Conservation (phyloP, 2,888 invertebrate species). For the Heteropelma amictum region DNA sequence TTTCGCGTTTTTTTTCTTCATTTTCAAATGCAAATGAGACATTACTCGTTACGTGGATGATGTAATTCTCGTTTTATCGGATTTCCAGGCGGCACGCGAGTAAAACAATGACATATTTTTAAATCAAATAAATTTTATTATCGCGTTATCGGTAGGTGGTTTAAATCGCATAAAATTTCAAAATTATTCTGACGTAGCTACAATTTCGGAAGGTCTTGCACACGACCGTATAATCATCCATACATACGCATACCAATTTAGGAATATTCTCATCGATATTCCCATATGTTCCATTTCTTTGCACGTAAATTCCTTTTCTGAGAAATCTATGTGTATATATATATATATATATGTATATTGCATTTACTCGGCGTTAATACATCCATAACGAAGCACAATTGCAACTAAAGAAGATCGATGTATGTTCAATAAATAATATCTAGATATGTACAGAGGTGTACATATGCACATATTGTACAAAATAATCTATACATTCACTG, state of each 20-base stretch:
- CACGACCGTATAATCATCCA: constrained; percentile 12
- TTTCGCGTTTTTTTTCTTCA: too few relatives aligned
- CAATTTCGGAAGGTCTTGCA: constrained; percentile 29
- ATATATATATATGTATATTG: too few relatives aligned
- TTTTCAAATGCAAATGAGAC: too few relatives aligned
- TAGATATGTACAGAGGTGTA: constrained; percentile 25
- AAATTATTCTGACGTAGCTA: constrained; percentile 33
- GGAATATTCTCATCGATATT: constrained; percentile 31
- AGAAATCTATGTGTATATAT: too few relatives aligned
- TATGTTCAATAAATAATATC: constrained; percentile 48
- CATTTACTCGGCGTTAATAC: constrained; percentile 8
- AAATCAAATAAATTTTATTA: constrained; percentile 48
- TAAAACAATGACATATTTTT: too few relatives aligned
- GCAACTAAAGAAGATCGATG: constrained; percentile 1
- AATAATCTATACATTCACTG: not conserved
- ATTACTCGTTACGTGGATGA: not conserved
- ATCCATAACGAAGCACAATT: constrained; percentile 12
- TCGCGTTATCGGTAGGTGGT: constrained; percentile 36
- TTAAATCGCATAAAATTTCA: constrained; percentile 40
- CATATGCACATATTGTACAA: constrained; percentile 8
- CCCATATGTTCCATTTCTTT: constrained; percentile 3
- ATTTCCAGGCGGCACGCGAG: too few relatives aligned
- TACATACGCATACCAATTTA: constrained; percentile 28
- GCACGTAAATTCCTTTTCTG: constrained; percentile 21
- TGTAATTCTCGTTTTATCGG: too few relatives aligned